These are phyloP conservation scores for Plecotus auritus DNA, from an alignment of 2,113 vertebrate genomes.

Conservation along the genomic window DNA sequence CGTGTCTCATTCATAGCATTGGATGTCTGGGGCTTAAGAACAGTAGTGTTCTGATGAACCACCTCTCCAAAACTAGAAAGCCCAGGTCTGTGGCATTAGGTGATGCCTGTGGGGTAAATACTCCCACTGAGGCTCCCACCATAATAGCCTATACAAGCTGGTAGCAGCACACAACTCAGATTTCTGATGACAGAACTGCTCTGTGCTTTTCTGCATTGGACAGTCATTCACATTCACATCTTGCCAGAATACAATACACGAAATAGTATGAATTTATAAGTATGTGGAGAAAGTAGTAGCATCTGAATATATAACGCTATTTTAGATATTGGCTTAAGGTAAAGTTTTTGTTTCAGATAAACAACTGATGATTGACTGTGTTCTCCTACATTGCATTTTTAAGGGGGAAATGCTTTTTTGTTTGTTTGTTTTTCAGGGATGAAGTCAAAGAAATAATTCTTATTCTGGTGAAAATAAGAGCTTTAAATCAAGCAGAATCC, in stretches of 20 bases:
- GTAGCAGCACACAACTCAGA: background rate
- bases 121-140: background rate
- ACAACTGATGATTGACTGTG: background rate
- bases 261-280: background rate
- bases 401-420: background rate
- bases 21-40: background rate
- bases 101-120: background rate
- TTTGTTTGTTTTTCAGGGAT: slow-evolving; percentile 77
- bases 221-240: background rate
- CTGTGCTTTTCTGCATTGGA: background rate
- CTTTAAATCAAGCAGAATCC: slow-evolving; percentile 82
- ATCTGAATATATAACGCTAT: background rate
- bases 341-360: background rate
- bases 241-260: background rate
- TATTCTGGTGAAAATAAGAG: slow-evolving; percentile 86
- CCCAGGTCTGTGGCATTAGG: background rate
- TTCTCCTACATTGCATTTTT: background rate
- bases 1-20: background rate
- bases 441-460: slow-evolving; percentile 84
- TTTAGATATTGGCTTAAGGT: background rate
- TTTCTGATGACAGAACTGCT: background rate
- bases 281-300: background rate
- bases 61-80: background rate
- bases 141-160: background rate
- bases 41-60: background rate